Evolutionary conservation across 2,888 invertebrate genomes (phyloP), one percentile per base, ranked within the genome.

Genomic region (Mylabris sibirica): DNA sequence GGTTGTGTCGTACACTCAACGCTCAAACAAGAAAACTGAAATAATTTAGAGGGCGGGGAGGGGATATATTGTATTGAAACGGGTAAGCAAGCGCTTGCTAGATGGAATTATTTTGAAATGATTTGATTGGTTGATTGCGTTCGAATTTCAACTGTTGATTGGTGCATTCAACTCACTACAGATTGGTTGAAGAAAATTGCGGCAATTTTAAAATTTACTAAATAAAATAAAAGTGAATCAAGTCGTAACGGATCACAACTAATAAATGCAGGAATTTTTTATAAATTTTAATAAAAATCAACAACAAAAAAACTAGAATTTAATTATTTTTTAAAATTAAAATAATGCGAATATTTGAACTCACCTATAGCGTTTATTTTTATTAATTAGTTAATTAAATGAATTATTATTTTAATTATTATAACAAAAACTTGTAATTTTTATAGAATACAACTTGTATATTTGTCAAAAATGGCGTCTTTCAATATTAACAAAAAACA

Each of bases 71-170:
- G 20, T 49, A 20, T 3, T 44, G n/a, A 9, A 49, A 49, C 5
- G 2, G 38, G 17, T 44, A 44, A 44, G 20, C 49, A 49, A 49
- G 49, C 38, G 64, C 60, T 65, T 65, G 64, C 63, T 63, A 60
- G 65, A 57, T 66, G 22, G 66, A 63, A 66, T 67, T 64, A 61
- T 70, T 67, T 62, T 6, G 57, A 59, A 70, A 70, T 70, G 70
- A 70, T 70, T 63, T 60, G 65, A 70, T 70, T 70, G 70, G 70
- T 60, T 30, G 57, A 24, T 22, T 59, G 26, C 9, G 2, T 3
- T 9, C 2, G 6, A 49, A 49, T 20, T 49, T 20, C 9, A 20
- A 9, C 20, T n/a, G 20, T 22, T 22, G 8, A 49, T 49, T 49
- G 49, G 49, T 49, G 1, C 3, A 49, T 22, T 11, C 1, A 3